phyloP scores from a whole-genome alignment of 2,797 vertebrate genomes.

The Aeoliscus strigatus region DNA sequence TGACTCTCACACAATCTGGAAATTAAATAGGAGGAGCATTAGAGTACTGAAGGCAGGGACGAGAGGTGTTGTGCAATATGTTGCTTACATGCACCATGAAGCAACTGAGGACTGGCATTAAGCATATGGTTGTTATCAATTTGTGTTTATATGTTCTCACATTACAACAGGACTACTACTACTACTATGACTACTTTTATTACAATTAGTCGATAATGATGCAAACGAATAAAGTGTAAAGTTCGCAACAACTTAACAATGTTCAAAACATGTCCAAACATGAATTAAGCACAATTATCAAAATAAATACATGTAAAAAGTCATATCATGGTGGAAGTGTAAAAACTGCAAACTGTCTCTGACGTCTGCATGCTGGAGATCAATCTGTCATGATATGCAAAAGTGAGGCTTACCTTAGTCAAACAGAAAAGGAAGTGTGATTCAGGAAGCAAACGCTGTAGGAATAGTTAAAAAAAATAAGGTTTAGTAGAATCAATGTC shows the following conservation, averaged over 20 bases:
- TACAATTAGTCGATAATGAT: no score
- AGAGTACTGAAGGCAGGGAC: constrained; percentile 30
- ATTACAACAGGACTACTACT: no score
- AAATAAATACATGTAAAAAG: no score
- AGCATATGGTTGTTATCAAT: not conserved
- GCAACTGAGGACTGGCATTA: constrained; percentile 1
- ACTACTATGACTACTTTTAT: no score
- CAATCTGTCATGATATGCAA: not conserved
- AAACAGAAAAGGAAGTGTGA: not conserved
- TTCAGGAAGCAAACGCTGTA: not conserved
- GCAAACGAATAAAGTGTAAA: not conserved
- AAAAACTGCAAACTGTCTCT: constrained; percentile 8
- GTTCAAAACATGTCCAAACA: not conserved
- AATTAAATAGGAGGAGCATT: constrained; percentile 52
- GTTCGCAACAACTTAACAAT: not conserved
- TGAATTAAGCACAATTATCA: no score
- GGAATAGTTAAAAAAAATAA: constrained; percentile 2
- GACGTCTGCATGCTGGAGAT: constrained; percentile 8
- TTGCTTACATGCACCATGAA: constrained; percentile 24
- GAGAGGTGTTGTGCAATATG: constrained; percentile 46
- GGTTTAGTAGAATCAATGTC: constrained; percentile 1
- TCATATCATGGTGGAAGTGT: no score
- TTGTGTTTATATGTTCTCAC: no score
- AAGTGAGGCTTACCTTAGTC: constrained; percentile 45
- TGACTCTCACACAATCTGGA: constrained; percentile 50